These are phyloP conservation scores for Thrips palmi DNA, from an alignment of 1,140 invertebrate species.

Conservation along the genomic window DNA sequence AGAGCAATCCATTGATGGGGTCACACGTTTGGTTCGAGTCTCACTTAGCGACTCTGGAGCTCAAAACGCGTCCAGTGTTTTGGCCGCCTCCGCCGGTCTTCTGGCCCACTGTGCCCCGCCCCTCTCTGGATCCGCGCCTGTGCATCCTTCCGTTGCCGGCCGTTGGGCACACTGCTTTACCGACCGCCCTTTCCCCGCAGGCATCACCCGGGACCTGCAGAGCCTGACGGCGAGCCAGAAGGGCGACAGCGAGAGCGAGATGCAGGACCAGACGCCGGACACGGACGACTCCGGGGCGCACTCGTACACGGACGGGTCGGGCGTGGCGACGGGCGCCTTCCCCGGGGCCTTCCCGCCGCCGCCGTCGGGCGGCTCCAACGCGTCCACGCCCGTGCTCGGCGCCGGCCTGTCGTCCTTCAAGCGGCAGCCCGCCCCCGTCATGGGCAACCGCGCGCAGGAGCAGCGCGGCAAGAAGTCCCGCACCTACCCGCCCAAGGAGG, in stretches of 20 bases:
- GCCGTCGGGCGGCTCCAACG: neutral
- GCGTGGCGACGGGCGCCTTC: slow-evolving; percentile 13
- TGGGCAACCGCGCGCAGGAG: slow-evolving; percentile 17
- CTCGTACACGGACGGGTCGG: slow-evolving; percentile 25
- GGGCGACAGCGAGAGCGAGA: slow-evolving; percentile 36
- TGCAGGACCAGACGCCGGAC: slow-evolving; percentile 39
- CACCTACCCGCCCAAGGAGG: slow-evolving; percentile 31
- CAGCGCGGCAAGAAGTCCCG: slow-evolving; percentile 34
- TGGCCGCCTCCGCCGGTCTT: too few species aligned
- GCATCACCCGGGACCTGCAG: slow-evolving; percentile 28
- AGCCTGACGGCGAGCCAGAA: slow-evolving; percentile 27
- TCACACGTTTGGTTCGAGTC: too few species aligned
- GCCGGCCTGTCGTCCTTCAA: too few species aligned
- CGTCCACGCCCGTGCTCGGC: too few species aligned
- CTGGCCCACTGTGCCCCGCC: too few species aligned
- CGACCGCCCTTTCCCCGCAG: slow-evolving; percentile 16
- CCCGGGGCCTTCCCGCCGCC: slow-evolving; percentile 9
- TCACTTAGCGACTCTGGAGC: too few species aligned
- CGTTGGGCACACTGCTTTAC: neutral
- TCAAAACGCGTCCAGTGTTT: too few species aligned
- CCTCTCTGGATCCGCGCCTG: too few species aligned
- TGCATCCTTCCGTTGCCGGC: too few species aligned
- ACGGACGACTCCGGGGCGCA: slow-evolving; percentile 39
- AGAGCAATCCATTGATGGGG: too few species aligned
- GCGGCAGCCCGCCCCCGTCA: slow-evolving; percentile 3